Base-by-base conservation (phyloP, 2,888 invertebrate genomes). In the Parascotia fuliginaria region DNA sequence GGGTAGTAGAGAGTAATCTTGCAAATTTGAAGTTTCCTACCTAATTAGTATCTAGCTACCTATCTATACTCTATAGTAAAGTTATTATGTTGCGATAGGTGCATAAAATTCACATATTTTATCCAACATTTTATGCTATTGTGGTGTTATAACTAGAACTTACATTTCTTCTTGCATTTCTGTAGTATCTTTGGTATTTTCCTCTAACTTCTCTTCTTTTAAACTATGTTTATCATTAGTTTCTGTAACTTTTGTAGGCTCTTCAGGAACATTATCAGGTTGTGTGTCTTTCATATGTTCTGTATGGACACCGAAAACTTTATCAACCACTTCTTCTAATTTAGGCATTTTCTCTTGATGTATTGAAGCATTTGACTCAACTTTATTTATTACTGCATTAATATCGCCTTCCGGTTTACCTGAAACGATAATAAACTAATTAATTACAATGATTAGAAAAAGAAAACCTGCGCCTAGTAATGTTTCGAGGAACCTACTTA, bases 301-400 rank as follows among this genome's bases (percentile, higher is more conserved):
- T 29, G 15, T 22, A 33, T 58, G 65, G 43, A 54, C 45, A 43
- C 78, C 77, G 42, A 90, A 76, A 3, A 85, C 82, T 73, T 83
- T 84, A 38, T 86, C 87, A 9, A 87, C 85, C 1, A 89, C 75
- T 50, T 83, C 77, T 63, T 86, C 81, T 54, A 91, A 59, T 46
- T 77, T 77, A 5, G 80, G 60, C 38, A 78, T 55, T 58, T 77
- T 80, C 12, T 83, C 79, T 43, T 83, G 51, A 13, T 59, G 42
- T 22, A 40, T 16, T n/a, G 32, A 50, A 16, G 42, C 42, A n/a
- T 39, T 55, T 42, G 43, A 51, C 32, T 62, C 50, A 44, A 37
- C 46, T 52, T 53, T 56, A 22, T 43, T 37, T 27, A 24, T 49
- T 11, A 19, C 63, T 42, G 65, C 64, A 42, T 46, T 56, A 41